Base-by-base conservation (phyloP, 2,113 vertebrate genomes). In the Lepus europaeus region DNA sequence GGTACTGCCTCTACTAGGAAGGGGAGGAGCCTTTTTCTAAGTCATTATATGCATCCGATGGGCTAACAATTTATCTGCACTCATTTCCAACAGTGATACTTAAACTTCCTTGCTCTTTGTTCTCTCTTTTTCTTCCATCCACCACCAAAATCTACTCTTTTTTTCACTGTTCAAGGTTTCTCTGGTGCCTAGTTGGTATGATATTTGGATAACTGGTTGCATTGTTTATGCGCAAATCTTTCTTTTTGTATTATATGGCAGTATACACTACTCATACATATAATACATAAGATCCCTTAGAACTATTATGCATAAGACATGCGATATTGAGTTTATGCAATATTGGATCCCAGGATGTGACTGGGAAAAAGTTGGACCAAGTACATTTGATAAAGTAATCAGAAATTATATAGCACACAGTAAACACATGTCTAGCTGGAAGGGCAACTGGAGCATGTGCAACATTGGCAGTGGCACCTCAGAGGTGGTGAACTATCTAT, bases 91-190 rank as follows among this genome's bases (percentile, higher is more conserved):
- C 29, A 64, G 10, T 59, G 23, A 80, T 6, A 36, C 11, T 6
- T 27, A 80, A 84, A 45, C 4, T 6, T 87, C 7, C 49, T 56
- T 49, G 83, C 11, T 78, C 27, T 85, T 16, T 79, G 25, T 53
- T 74, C 11, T 27, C 36, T 9, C 31, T 94, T 56, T 66, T 36
- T 51, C 6, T 1, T 68, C 45, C 76, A 19, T 33, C 20, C 9
- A 36, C 13, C 22, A 84, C 53, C 23, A 77, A 93, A 49, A 61
- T 78, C 33, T 45, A 45, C 33, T 64, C 68, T 51, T 85, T 45
- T 45, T 45, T 8, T 91, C 98, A 97, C 95, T 97, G 97, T 98
- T 98, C 79, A 90, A 98, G 96, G 86, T 98, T 98, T 98, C 98
- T 98, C 98, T 87, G 90, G 63, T 84, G 27, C 96, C 91, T 39